phyloP scores from a whole-genome alignment of 2,113 vertebrate genomes.

The Pseudois nayaur region DNA sequence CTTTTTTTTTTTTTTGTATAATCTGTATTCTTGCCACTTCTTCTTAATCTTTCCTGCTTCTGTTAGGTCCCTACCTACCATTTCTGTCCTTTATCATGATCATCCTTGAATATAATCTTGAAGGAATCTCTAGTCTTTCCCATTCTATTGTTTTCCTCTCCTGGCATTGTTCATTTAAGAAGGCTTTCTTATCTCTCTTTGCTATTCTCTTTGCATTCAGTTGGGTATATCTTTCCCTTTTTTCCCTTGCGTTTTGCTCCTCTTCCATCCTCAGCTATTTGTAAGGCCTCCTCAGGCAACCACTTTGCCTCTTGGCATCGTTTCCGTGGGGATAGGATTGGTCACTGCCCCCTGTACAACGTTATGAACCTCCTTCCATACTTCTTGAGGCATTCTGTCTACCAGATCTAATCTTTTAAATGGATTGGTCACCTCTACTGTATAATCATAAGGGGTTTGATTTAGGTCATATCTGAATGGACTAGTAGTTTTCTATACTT shows the following conservation, averaged over 20 bases:
- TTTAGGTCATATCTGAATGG: neutral
- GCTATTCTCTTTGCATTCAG: neutral
- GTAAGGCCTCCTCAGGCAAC: neutral
- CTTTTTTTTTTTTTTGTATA: neutral
- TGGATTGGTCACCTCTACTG: neutral
- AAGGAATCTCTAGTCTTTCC: neutral
- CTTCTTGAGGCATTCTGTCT: neutral
- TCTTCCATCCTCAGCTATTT: neutral
- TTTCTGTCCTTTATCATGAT: neutral
- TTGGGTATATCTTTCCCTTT: neutral
- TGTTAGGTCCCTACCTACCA: no score
- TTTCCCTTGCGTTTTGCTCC: accelerated
- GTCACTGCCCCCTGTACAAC: neutral
- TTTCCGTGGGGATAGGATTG: neutral
- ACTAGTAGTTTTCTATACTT: neutral
- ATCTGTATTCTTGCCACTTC: neutral
- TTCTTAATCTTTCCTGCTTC: no score
- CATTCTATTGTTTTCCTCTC: neutral
- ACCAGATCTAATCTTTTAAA: neutral
- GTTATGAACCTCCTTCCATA: neutral
- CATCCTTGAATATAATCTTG: neutral
- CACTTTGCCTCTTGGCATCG: neutral
- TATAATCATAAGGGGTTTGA: neutral
- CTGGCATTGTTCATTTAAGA: neutral
- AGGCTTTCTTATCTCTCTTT: neutral